Percentiles rank a stretch among this genome's conserved stretches.
These are phyloP conservation scores for Coracopsis vasa DNA, from an alignment of 2,113 vertebrate genomes.

Conservation along the genomic window DNA sequence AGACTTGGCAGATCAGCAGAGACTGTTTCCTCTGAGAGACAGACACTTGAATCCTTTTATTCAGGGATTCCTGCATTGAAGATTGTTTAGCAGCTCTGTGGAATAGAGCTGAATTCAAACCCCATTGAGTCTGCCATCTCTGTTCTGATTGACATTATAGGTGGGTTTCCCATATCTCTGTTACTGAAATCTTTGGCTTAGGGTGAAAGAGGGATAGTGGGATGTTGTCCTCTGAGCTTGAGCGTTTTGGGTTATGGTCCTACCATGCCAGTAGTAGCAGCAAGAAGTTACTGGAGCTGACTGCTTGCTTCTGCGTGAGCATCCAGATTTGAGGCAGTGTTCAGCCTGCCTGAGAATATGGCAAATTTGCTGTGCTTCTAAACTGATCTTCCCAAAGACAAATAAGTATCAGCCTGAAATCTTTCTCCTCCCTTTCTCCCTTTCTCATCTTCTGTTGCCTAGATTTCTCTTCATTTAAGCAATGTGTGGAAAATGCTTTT, in stretches of 20 bases:
- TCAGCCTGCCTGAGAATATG: not conserved
- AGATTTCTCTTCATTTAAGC: not conserved
- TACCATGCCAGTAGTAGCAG: not conserved
- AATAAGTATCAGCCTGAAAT: not conserved
- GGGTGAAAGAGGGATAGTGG: not conserved
- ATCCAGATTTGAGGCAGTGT: not conserved
- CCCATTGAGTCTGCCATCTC: not conserved
- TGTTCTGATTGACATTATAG: not conserved
- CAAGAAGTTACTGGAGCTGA: not conserved
- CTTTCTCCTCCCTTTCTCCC: not conserved
- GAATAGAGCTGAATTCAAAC: not conserved
- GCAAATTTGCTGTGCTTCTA: not conserved
- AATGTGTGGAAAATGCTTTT: not conserved
- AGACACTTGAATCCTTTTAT: not conserved
- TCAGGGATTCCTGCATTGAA: not conserved
- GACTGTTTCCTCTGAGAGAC: not conserved
- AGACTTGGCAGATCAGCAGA: not conserved
- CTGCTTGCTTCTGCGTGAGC: not conserved
- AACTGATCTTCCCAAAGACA: not conserved
- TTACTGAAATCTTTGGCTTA: not conserved
- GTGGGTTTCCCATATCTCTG: not conserved
- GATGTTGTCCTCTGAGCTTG: not conserved
- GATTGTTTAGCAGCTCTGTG: not conserved
- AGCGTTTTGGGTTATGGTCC: not conserved
- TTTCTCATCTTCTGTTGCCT: not conserved